These are phyloP conservation scores for Tortricodes alternella DNA, from an alignment of 2,888 invertebrate species.

Conservation along the genomic window DNA sequence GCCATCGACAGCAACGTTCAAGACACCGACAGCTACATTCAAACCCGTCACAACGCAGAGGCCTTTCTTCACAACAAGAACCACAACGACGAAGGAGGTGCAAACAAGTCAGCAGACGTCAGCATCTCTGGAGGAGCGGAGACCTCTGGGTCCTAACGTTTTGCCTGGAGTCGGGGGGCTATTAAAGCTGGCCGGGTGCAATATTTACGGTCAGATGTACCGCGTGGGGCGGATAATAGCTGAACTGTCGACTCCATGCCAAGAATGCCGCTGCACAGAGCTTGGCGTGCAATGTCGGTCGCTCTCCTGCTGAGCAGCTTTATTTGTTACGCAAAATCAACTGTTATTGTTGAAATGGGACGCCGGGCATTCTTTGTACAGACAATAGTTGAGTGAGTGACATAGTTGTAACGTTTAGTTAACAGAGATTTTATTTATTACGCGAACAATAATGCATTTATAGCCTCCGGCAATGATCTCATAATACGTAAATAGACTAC, in stretches of 20 bases:
- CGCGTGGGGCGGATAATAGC: conserved; percentile 91
- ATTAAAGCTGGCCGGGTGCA: conserved; percentile 92
- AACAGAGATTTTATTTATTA: conserved; percentile 44
- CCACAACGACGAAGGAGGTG: conserved; percentile 41
- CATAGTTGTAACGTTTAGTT: conserved; percentile 16
- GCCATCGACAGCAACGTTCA: conserved; percentile 35
- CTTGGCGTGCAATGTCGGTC: conserved; percentile 92
- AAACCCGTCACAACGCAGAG: conserved; percentile 35
- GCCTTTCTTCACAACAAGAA: conserved; percentile 31
- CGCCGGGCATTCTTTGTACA: conserved; percentile 45
- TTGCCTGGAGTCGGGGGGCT: conserved; percentile 71
- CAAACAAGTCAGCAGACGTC: conserved; percentile 40
- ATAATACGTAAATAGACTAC: conserved; percentile 41
- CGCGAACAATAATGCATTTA: conserved; percentile 37
- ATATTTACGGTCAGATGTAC: conserved; percentile 95
- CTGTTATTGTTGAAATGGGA: conserved; percentile 5
- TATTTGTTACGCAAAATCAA: neutral
- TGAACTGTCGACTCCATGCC: conserved; percentile 91
- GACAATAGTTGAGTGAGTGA: conserved; percentile 39
- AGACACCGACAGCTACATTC: conserved; percentile 29
- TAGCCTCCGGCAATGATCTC: conserved; percentile 60
- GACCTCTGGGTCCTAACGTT: conserved; percentile 42
- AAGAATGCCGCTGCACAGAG: conserved; percentile 93
- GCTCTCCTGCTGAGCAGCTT: conserved; percentile 75
- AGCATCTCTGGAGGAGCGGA: conserved; percentile 37